phyloP scores from a whole-genome alignment of 2,113 vertebrate genomes.

The Oreochromis tanganicae region DNA sequence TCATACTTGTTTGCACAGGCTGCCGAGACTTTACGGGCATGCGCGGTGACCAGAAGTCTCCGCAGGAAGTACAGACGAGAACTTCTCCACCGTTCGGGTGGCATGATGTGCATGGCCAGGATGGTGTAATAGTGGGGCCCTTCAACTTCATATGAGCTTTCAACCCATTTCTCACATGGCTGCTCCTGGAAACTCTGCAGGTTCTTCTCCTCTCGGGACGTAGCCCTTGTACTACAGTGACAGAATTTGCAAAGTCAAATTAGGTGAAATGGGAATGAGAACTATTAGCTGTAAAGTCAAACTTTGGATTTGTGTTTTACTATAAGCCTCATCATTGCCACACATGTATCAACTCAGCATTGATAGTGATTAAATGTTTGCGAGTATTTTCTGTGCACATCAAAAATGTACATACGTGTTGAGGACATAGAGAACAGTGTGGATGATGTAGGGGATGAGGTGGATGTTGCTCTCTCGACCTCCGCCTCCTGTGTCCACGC shows the following conservation, averaged over 20 bases:
- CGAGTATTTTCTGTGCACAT: not conserved
- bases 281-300: not conserved
- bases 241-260: not conserved
- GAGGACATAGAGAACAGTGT: constrained; percentile 98
- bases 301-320: not conserved
- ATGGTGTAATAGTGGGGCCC: constrained; percentile 93
- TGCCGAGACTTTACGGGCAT: constrained; percentile 83
- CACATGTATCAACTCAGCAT: not conserved
- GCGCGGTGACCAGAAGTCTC: constrained; percentile 83
- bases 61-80: constrained; percentile 83
- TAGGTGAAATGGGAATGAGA: not conserved
- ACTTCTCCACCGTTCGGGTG: constrained; percentile 85
- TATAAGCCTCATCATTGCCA: not conserved
- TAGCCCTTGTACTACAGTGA: constrained; percentile 84
- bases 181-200: constrained; percentile 96
- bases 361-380: not conserved
- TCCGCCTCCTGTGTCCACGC: constrained; percentile 90
- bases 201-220: constrained; percentile 95
- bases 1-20: constrained; percentile 86
- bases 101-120: constrained; percentile 87
- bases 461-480: constrained; percentile 98
- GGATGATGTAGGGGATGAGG: constrained; percentile 97
- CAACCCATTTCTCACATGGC: constrained; percentile 93
- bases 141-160: constrained; percentile 92
- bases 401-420: constrained; percentile 85